Evolutionary conservation across 2,113 vertebrate species (phyloP).

Genomic region (Xyliphius kryptos): DNA sequence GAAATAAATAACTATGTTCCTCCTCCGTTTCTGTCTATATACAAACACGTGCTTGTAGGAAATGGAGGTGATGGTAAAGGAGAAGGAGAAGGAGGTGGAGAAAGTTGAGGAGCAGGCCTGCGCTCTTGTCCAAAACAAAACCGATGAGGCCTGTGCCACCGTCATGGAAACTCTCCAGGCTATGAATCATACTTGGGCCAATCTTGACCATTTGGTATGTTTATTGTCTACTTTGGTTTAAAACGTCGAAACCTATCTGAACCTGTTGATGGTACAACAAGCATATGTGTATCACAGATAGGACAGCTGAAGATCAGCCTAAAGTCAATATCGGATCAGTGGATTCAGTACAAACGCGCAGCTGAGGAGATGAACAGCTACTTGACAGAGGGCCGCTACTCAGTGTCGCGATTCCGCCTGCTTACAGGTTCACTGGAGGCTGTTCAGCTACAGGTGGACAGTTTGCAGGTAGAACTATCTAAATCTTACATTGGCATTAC

Average conservation of each 20-base stretch:
- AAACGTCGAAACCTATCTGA: too few relatives aligned
- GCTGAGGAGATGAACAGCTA: slow-evolving; percentile 81
- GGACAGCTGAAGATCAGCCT: slow-evolving; percentile 80
- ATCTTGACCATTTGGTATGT: slow-evolving; percentile 80
- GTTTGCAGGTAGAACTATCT: slow-evolving; percentile 73
- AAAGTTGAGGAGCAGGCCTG: slow-evolving; percentile 81
- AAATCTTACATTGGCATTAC: background rate
- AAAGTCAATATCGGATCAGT: slow-evolving; percentile 80
- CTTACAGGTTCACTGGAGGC: slow-evolving; percentile 91
- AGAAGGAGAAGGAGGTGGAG: slow-evolving; percentile 88
- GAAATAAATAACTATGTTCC: too few relatives aligned
- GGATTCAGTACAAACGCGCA: slow-evolving; percentile 76
- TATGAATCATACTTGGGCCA: slow-evolving; percentile 83
- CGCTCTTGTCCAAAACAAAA: slow-evolving; percentile 85
- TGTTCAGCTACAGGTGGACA: slow-evolving; percentile 83
- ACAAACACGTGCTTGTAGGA: slow-evolving; percentile 70
- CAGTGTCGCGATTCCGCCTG: slow-evolving; percentile 82
- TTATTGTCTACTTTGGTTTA: background rate
- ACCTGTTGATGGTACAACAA: background rate
- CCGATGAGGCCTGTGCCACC: slow-evolving; percentile 73
- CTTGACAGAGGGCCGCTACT: slow-evolving; percentile 86
- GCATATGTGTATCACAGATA: slow-evolving; percentile 60
- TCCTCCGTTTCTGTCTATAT: background rate
- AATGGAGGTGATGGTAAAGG: slow-evolving; percentile 80
- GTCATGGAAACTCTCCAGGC: slow-evolving; percentile 75